Conservation (phyloP, 2,113 vertebrate species). For the Chaetura pelagica region DNA sequence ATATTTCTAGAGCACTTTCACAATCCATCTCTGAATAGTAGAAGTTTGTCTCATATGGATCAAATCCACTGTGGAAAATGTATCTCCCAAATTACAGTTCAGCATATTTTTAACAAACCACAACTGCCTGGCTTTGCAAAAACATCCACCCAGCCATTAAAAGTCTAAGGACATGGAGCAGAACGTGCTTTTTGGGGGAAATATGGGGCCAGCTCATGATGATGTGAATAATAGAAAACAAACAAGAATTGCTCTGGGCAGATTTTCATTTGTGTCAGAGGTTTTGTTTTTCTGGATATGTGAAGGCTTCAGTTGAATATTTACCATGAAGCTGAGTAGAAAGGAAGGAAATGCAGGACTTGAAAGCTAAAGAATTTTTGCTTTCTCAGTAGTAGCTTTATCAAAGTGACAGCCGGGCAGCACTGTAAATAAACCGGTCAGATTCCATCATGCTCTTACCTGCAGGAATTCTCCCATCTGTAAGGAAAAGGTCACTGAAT, state of each 20-base stretch:
- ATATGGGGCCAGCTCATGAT: neutral
- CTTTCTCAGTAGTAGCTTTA: slow-evolving; percentile 14
- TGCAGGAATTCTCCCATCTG: slow-evolving; percentile 93
- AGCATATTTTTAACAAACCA: slow-evolving; percentile 59
- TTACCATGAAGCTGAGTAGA: neutral
- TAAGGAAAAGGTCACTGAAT: slow-evolving; percentile 93
- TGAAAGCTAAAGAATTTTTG: slow-evolving; percentile 42
- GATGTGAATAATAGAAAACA: neutral
- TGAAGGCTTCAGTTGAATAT: neutral
- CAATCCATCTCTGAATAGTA: slow-evolving; percentile 29
- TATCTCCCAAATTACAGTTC: slow-evolving; percentile 60
- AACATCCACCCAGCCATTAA: slow-evolving; percentile 68
- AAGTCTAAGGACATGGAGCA: neutral
- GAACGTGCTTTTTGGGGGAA: neutral
- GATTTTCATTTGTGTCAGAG: neutral
- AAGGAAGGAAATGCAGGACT: neutral
- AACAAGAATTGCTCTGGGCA: neutral
- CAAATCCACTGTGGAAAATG: slow-evolving; percentile 49
- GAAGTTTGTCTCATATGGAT: neutral
- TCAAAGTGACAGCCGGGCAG: slow-evolving; percentile 42
- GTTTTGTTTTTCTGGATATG: neutral
- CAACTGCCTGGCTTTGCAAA: slow-evolving; percentile 33
- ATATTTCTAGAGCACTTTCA: slow-evolving; percentile 15
- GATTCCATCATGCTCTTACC: slow-evolving; percentile 78
- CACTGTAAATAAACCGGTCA: slow-evolving; percentile 49